Evolutionary conservation across 2,797 vertebrate species (phyloP).

Genomic region (Thaleichthys pacificus): DNA sequence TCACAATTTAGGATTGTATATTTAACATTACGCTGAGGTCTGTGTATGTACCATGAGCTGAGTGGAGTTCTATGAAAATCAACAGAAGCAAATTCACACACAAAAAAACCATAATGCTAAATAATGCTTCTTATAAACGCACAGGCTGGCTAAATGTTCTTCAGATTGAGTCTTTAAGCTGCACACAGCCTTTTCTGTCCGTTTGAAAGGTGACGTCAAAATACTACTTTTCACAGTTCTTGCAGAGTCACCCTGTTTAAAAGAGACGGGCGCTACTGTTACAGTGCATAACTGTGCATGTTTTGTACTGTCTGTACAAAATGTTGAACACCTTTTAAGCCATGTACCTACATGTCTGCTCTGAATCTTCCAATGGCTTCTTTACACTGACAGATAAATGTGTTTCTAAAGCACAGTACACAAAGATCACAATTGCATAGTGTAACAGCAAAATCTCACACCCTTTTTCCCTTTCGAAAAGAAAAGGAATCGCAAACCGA

Average conservation of each 20-base stretch:
- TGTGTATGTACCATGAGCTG: slow-evolving; percentile 18
- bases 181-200: neutral
- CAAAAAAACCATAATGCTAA: neutral
- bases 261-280: slow-evolving; percentile 48
- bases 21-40: slow-evolving; percentile 43
- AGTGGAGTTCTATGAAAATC: slow-evolving; percentile 4
- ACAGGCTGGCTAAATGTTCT: slow-evolving; percentile 28
- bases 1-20: slow-evolving; percentile 17
- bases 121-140: neutral
- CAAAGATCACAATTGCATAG: slow-evolving; percentile 67
- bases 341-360: slow-evolving; percentile 16
- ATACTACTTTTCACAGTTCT: slow-evolving; percentile 44
- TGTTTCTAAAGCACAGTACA: slow-evolving; percentile 48
- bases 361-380: slow-evolving; percentile 21
- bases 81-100: slow-evolving; percentile 23
- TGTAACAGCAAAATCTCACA: slow-evolving; percentile 63
- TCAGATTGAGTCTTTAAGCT: slow-evolving; percentile 1
- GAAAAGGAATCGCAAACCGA: slow-evolving; percentile 23
- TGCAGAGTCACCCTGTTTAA: slow-evolving; percentile 29
- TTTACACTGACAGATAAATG: slow-evolving; percentile 23
- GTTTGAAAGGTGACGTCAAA: slow-evolving; percentile 38
- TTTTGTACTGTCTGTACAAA: slow-evolving; percentile 40
- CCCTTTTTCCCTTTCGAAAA: slow-evolving; percentile 17
- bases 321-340: slow-evolving; percentile 28
- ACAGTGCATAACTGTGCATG: slow-evolving; percentile 44